Evolutionary conservation across 2,113 vertebrate genomes (phyloP), one percentile per base, ranked within the genome.

Genomic region (Drymodes brunneopygia): DNA sequence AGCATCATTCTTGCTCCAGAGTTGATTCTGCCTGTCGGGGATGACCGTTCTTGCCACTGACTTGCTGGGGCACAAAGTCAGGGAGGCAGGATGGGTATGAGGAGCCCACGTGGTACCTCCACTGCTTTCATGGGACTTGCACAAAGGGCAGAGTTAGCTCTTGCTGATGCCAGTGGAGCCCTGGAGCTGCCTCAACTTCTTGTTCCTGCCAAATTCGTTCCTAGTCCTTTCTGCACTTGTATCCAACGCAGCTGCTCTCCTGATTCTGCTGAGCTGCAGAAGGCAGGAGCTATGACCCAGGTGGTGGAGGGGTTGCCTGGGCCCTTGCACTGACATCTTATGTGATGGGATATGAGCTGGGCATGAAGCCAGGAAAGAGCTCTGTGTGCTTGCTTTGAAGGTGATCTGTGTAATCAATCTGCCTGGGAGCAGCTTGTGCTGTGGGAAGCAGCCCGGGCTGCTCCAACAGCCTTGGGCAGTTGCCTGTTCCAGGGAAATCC

Each of bases 381-480:
- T 66, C 72, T 31, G 7, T n/a, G 35, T 73, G 33, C 61, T 84
- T 81, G 69, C 88, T 96, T 93, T 90, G 80, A 90, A 92, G 79
- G 77, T 83, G 88, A 88, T 92, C 53, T 88, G 50, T 94, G 94
- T 81, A 93, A 88, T 82, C 87, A 51, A 72, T 82, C 87, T 79
- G 71, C 71, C 71, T 90, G 62, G 42, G 94, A 94, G 85, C 57
- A 73, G 88, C 45, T 36, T 79, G 47, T 8, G 16, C 38, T 90
- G 83, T 38, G 70, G 74, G 70, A 87, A 93, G 38, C 31, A 47
- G 80, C 4, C 57, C 81, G 44, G 44, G 33, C 54, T 88, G 50
- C 22, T 96, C 79, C 19, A 56, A 51, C 25, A 12, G 61, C 51
- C 73, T 62, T 17, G 70, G 53, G 66, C 57, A 56, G 66, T 56